Evolutionary conservation across 2,888 invertebrate genomes (phyloP), one percentile per base, ranked within the genome.

Genomic region (Rhamnusium bicolor): DNA sequence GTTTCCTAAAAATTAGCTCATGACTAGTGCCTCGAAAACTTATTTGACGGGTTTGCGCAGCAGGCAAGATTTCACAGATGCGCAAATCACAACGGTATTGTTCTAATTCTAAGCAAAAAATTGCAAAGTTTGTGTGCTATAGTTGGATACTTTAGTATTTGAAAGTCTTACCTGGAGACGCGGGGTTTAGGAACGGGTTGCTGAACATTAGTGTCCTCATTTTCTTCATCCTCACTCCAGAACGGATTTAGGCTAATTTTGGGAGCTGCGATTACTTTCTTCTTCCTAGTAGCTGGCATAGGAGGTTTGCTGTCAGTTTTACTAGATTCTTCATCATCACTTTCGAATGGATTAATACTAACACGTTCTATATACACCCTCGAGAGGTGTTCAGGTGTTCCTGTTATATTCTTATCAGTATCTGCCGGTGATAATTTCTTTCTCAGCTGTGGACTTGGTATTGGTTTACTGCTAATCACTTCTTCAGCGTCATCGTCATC

Each of bases 151-250:
- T n/a, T n/a, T n/a, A n/a, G n/a, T n/a, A n/a, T n/a, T n/a, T n/a
- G 51, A 60, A 67, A 14, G 27, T 18, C 78, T 82, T 80, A 90
- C 89, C 86, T 89, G 51, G 86, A 81, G 8, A 83, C 86, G 81
- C 90, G 85, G 18, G 90, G 90, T 80, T 87, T 89, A 19, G 90
- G 90, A 63, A 89, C 85, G 2, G 90, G 90, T 63, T 75, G 71
- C 62, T 72, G 69, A 54, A 89, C 89, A 72, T 90, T 46, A 6
- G 12, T 90, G 66, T 91, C 92, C 29, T 90, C 89, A 32, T 91
- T 91, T 78, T 93, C 93, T 80, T 94, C 94, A 29, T 91, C 92
- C 80, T 93, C 94, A 75, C 92, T 93, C 90, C 92, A 93, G 85
- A 95, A 94, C 0, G 94, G 94, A 89, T 94, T 94, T 21, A 90